phyloP scores from a whole-genome alignment of 2,113 vertebrate genomes.

The Plectropomus leopardus region DNA sequence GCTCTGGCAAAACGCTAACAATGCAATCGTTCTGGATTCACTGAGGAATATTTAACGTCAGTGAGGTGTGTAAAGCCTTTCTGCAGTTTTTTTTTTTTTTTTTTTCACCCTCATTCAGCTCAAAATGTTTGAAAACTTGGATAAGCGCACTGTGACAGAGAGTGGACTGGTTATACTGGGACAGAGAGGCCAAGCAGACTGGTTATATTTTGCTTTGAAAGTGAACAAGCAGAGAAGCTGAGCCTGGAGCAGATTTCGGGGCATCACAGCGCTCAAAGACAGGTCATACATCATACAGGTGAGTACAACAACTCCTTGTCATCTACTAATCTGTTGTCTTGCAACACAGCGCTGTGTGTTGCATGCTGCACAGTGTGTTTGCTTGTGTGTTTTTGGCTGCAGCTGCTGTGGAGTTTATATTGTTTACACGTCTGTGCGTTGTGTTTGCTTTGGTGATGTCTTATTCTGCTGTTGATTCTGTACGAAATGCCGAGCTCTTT shows the following conservation, averaged over 20 bases:
- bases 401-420: neutral
- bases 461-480: neutral
- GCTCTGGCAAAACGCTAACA: too few species aligned
- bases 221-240: neutral
- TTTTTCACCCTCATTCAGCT: too few species aligned
- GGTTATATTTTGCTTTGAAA: neutral
- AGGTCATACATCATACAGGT: neutral
- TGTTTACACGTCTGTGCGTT: neutral
- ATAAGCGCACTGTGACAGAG: neutral
- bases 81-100: too few species aligned
- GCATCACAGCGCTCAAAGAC: too few species aligned
- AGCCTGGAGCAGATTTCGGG: neutral
- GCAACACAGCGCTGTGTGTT: neutral
- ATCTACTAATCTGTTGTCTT: neutral
- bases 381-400: neutral
- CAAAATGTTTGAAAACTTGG: too few species aligned
- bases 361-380: neutral
- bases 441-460: neutral
- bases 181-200: neutral
- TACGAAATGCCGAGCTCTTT: neutral
- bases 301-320: neutral
- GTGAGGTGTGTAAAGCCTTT: too few species aligned
- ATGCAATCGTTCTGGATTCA: too few species aligned
- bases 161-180: neutral
- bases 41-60: neutral